These are phyloP conservation scores for Heliconius hermathena DNA, from an alignment of 1,140 invertebrate genomes.

Conservation along the genomic window DNA sequence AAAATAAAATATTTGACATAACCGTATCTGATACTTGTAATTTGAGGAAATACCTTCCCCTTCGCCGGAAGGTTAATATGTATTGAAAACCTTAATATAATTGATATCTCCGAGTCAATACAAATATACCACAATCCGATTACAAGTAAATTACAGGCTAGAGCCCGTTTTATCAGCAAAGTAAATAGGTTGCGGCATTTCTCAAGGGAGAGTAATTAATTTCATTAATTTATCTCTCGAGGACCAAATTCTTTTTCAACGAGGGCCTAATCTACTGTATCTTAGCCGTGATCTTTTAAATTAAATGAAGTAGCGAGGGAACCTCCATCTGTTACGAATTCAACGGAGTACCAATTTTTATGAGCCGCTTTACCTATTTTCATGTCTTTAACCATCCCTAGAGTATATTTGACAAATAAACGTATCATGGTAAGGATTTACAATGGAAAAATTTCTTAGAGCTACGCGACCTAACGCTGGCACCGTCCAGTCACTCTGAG, in stretches of 20 bases:
- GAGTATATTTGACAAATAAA: slow-evolving; percentile 70
- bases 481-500: slow-evolving; percentile 45
- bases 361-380: background rate
- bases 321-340: slow-evolving; percentile 10
- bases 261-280: slow-evolving; percentile 49
- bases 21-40: background rate
- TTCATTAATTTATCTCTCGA: slow-evolving; percentile 51
- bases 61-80: background rate
- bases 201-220: slow-evolving; percentile 53
- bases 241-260: slow-evolving; percentile 50
- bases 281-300: slow-evolving; percentile 50
- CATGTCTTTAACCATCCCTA: slow-evolving; percentile 19
- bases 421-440: slow-evolving; percentile 65
- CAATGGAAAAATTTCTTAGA: slow-evolving; percentile 62
- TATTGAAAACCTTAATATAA: slow-evolving; percentile 20
- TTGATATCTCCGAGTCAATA: slow-evolving; percentile 22
- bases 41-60: background rate
- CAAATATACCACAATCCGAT: slow-evolving; percentile 32
- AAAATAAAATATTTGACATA: background rate
- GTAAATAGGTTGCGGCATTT: slow-evolving; percentile 44
- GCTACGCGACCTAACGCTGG: slow-evolving; percentile 49
- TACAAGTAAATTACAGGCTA: slow-evolving; percentile 34
- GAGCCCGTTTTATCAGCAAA: slow-evolving; percentile 40
- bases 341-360: slow-evolving; percentile 3
- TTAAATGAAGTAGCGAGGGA: slow-evolving; percentile 46